Conservation (phyloP, 2,113 vertebrate genomes). For the Tachuris rubrigastra region DNA sequence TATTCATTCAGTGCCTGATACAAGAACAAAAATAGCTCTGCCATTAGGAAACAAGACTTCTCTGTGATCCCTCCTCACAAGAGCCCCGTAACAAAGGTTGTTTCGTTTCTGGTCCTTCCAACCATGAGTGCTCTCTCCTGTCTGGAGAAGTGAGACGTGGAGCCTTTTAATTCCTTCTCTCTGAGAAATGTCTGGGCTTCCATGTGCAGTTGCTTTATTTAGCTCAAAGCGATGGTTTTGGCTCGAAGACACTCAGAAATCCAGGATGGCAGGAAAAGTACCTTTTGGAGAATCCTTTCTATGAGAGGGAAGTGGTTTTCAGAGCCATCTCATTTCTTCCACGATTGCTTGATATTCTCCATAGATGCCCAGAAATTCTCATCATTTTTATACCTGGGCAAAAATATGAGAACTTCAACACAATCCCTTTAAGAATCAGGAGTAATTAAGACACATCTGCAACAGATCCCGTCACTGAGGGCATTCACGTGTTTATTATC, state of each 20-base stretch:
- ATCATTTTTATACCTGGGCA: accelerated
- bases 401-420: neutral
- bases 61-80: neutral
- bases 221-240: neutral
- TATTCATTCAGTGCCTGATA: neutral
- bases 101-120: neutral
- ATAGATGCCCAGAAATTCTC: neutral
- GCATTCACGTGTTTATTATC: neutral
- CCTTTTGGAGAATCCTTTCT: neutral
- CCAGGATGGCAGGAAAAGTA: neutral
- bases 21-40: neutral
- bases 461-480: neutral
- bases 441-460: neutral
- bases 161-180: neutral
- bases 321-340: neutral
- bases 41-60: neutral
- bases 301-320: neutral
- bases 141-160: neutral
- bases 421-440: neutral
- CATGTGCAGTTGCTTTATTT: neutral
- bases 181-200: neutral
- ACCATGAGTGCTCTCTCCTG: neutral
- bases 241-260: neutral
- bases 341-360: neutral
- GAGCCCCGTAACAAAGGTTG: neutral